These are phyloP conservation scores for Parasteatoda lunata DNA, from an alignment of 2,888 invertebrate genomes.

Conservation along the genomic window DNA sequence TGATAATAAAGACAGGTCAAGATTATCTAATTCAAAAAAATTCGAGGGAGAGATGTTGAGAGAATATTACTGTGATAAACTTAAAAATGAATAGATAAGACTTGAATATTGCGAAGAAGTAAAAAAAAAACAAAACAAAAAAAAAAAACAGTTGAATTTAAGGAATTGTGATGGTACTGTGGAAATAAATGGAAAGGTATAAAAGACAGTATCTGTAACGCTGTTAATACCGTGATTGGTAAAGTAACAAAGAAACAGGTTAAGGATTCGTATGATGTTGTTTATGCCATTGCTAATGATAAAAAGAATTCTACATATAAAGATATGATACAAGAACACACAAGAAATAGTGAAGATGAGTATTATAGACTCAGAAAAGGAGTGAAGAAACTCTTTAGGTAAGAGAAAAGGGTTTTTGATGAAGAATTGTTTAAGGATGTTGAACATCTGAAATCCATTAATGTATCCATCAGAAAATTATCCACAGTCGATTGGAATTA, in stretches of 20 bases:
- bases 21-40: constrained; percentile 3
- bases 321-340: background rate
- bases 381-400: background rate
- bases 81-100: background rate
- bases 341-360: background rate
- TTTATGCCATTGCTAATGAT: background rate
- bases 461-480: background rate
- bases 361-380: background rate
- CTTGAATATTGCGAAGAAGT: background rate
- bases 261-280: background rate
- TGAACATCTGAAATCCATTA: background rate
- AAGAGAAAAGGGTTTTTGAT: background rate
- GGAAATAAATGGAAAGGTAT: background rate
- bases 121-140: background rate
- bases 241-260: background rate
- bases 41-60: background rate
- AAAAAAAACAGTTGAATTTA: no score
- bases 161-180: no score
- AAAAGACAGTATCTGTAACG: background rate
- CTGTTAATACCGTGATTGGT: background rate
- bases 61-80: no score
- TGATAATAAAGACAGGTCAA: no score
- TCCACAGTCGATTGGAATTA: background rate
- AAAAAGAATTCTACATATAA: background rate
- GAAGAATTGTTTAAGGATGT: background rate